Conservation (phyloP, 1,140 invertebrate genomes). For the Hylaeus volcanicus region DNA sequence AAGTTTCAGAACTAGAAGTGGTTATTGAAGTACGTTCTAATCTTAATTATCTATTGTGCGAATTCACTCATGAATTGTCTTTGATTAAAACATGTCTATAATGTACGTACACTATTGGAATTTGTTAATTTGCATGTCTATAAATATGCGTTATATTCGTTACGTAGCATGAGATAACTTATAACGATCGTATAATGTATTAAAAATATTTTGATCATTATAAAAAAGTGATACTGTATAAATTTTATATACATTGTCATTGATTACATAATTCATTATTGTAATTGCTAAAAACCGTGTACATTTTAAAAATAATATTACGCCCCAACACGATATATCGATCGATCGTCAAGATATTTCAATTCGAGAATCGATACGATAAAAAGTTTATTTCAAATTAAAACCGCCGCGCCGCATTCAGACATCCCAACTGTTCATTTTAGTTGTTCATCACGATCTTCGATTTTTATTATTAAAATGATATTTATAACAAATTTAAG, state of each 20-base stretch:
- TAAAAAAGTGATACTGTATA: background rate
- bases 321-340: background rate
- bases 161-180: background rate
- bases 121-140: background rate
- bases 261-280: background rate
- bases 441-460: constrained; percentile 19
- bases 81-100: background rate
- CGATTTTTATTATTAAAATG: constrained; percentile 20
- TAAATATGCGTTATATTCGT: background rate
- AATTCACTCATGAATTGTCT: background rate
- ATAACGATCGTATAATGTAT: background rate
- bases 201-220: background rate
- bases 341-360: constrained; percentile 4
- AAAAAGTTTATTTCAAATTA: constrained; percentile 19
- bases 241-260: background rate
- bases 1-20: background rate
- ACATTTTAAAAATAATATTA: background rate
- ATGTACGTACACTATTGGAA: background rate
- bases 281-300: background rate
- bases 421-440: background rate
- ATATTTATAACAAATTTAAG: constrained; percentile 32
- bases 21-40: background rate
- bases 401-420: background rate
- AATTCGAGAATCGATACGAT: constrained; percentile 1
- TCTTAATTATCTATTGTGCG: background rate